phyloP scores from a whole-genome alignment of 2,888 invertebrate genomes.

The Hemithea aestivaria region DNA sequence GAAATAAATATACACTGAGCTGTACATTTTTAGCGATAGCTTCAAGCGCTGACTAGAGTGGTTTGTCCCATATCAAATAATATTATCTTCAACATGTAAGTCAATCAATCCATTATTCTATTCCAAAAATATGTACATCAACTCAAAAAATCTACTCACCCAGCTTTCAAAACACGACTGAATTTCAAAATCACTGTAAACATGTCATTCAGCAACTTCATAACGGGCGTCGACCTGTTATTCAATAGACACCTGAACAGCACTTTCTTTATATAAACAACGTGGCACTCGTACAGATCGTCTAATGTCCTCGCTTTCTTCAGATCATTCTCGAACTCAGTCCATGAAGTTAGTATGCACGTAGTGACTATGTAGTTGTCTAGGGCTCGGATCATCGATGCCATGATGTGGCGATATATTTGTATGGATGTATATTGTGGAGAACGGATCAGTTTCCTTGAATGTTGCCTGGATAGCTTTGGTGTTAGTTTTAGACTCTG shows the following conservation, averaged over 20 bases:
- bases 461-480: constrained; percentile 68
- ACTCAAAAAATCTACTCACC: constrained; percentile 45
- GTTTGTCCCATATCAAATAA: too few species aligned
- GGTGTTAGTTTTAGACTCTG: constrained; percentile 81
- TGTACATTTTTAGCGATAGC: too few species aligned
- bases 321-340: constrained; percentile 84
- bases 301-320: constrained; percentile 83
- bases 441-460: constrained; percentile 74
- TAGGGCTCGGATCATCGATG: constrained; percentile 85
- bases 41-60: too few species aligned
- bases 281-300: constrained; percentile 85
- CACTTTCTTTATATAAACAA: constrained; percentile 85
- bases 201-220: constrained; percentile 84
- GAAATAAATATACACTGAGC: too few species aligned
- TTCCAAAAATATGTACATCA: neutral
- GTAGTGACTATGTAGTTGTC: constrained; percentile 89
- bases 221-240: constrained; percentile 83
- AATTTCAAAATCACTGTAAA: constrained; percentile 86
- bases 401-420: constrained; percentile 85
- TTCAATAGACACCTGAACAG: constrained; percentile 87
- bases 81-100: too few species aligned
- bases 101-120: too few species aligned
- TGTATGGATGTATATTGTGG: constrained; percentile 86
- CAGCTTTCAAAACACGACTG: constrained; percentile 79
- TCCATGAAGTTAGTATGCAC: constrained; percentile 87